These are phyloP conservation scores for Coenonympha arcania DNA, from an alignment of 2,888 invertebrate species.

Conservation along the genomic window DNA sequence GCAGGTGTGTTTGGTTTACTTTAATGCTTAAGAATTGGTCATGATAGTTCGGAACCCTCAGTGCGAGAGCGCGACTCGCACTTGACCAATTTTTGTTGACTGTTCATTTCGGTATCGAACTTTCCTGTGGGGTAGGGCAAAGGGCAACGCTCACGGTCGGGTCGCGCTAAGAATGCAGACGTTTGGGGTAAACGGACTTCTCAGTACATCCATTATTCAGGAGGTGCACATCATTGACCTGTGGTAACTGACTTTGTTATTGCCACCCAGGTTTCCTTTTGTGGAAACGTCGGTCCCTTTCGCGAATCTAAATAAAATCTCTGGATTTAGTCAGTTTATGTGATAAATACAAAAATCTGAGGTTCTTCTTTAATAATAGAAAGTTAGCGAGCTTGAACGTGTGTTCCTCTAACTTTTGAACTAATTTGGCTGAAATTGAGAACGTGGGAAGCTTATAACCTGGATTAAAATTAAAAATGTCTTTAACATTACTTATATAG, in stretches of 20 bases:
- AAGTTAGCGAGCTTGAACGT: no score
- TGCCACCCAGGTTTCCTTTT: slow-evolving; percentile 26
- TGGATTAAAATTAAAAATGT: no score
- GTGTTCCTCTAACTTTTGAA: no score
- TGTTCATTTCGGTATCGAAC: slow-evolving; percentile 29
- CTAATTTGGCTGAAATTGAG: no score
- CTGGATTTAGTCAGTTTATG: not conserved
- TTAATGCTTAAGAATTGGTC: no score
- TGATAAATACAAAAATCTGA: not conserved
- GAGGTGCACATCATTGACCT: slow-evolving; percentile 55
- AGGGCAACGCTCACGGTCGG: slow-evolving; percentile 45
- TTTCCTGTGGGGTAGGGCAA: slow-evolving; percentile 47
- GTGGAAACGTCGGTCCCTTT: slow-evolving; percentile 28
- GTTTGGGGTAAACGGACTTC: slow-evolving; percentile 55
- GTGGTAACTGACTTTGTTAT: slow-evolving; percentile 33
- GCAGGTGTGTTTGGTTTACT: no score
- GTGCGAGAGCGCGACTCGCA: not conserved
- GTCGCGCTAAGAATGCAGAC: slow-evolving; percentile 50
- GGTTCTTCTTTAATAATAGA: no score
- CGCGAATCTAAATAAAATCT: slow-evolving; percentile 28
- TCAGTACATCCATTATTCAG: slow-evolving; percentile 51
- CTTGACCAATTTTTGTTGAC: slow-evolving; percentile 20
- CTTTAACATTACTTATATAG: no score
- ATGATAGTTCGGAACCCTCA: not conserved
- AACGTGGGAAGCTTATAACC: no score